Evolutionary conservation across 2,113 vertebrate genomes (phyloP), one percentile per base, ranked within the genome.

Genomic region (Petroica traversi): DNA sequence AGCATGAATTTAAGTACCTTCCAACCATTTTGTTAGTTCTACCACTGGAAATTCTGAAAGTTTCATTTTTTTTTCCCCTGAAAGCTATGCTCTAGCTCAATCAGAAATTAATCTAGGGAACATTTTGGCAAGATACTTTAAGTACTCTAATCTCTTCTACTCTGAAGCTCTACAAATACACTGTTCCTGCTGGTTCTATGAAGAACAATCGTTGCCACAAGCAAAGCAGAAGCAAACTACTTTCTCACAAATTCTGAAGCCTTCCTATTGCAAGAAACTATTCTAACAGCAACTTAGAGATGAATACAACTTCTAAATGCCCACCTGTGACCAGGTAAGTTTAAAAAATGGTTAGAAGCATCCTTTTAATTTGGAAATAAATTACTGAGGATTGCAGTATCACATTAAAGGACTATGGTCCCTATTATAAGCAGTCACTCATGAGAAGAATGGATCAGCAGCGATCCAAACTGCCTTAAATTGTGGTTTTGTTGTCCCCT

Each of bases 341-440:
- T 26, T 11, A 85, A 59, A 45, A 45, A 23, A 34, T 4, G 3
- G 17, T 51, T 51, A 33, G 8, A 62, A 36, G 13, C 1, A 64
- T 2, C 11, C 12, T 19, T 59, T 78, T 61, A 20, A 18, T 57
- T 77, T 58, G 6, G 33, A 55, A 74, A 49, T 7, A 51, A 41
- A 11, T 52, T 11, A n/a, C 26, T 51, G 19, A 7, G 8, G 33
- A 78, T 58, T 2, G 8, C 5, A 45, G 29, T 5, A 2, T 54
- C 12, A 33, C 9, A 16, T 4, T 31, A 24, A 55, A 87, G 61
- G 26, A 23, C 49, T 24, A 5, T 0, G 3, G 12, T 23, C 13
- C 10, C 20, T 34, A n/a, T 20, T 51, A 17, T 2, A 5, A 69
- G 48, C 19, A 34, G 31, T 22, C 46, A 31, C 55, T 73, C 45